phyloP scores from a whole-genome alignment of 53 echinoderm and acorn worm species.

The Zoroaster sp. region DNA sequence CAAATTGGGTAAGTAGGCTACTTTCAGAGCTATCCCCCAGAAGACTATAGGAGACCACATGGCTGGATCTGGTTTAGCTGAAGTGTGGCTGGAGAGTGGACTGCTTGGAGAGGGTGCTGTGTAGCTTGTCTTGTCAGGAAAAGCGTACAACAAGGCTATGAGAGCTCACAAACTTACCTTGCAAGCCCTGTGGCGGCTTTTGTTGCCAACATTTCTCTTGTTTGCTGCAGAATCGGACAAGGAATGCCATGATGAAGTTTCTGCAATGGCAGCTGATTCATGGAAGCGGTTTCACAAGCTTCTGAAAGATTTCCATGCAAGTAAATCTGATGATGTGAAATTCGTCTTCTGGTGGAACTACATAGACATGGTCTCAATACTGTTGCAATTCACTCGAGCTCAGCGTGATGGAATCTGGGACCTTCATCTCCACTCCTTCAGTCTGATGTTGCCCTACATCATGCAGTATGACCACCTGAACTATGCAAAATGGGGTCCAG shows the following conservation, averaged over 20 bases:
- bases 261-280: not conserved
- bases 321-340: not conserved
- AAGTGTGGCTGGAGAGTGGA: no score
- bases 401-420: conserved; percentile 45
- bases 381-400: conserved; percentile 27
- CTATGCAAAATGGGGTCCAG: conserved; percentile 63
- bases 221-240: not conserved
- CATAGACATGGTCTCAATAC: conserved; percentile 34
- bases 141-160: conserved; percentile 40
- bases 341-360: conserved; percentile 26
- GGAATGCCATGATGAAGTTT: not conserved
- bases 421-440: conserved; percentile 25
- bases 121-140: conserved; percentile 20
- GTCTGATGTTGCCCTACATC: conserved; percentile 64
- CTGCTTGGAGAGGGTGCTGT: not conserved
- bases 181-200: conserved; percentile 57
- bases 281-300: not conserved
- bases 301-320: not conserved
- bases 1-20: no score
- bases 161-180: conserved; percentile 63
- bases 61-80: not conserved
- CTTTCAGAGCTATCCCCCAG: no score
- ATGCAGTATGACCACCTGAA: conserved; percentile 63
- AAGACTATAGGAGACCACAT: not conserved
- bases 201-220: not conserved